A percentile compares a stretch with the other conserved stretches of the same genome.
phyloP scores from a whole-genome alignment of 2,888 invertebrate species.

The Diachrysia chrysitis region DNA sequence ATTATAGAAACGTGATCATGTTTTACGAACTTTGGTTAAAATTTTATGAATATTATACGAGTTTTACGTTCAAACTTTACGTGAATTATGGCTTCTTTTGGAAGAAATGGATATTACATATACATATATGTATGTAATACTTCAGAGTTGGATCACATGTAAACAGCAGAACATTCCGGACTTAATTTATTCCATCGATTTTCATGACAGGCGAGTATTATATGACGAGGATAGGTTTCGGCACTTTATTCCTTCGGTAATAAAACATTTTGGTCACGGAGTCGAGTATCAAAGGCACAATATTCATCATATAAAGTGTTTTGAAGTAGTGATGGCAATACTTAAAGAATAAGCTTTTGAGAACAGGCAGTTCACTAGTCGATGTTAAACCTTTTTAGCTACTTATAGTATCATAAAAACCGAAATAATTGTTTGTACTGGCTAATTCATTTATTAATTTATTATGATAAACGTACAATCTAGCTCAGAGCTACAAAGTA shows the following conservation, averaged over 20 bases:
- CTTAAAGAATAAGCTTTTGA: too few species aligned
- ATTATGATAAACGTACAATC: background rate
- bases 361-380: background rate
- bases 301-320: background rate
- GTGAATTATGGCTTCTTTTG: conserved; percentile 1
- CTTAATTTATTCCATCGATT: conserved; percentile 1
- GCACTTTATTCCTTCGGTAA: background rate
- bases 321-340: background rate
- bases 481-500: background rate
- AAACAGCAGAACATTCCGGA: background rate
- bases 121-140: background rate
- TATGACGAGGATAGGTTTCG: conserved; percentile 1
- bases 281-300: background rate
- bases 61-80: background rate
- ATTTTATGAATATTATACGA: conserved; percentile 1
- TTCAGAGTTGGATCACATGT: background rate
- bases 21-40: background rate
- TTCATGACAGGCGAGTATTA: background rate
- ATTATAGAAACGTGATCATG: background rate
- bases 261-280: conserved; percentile 4
- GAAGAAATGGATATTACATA: background rate
- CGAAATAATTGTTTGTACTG: too few species aligned
- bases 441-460: too few species aligned
- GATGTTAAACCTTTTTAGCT: background rate
- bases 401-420: too few species aligned